Conservation (phyloP, 2,888 invertebrate genomes). For the Rhaphigaster nebulosa region DNA sequence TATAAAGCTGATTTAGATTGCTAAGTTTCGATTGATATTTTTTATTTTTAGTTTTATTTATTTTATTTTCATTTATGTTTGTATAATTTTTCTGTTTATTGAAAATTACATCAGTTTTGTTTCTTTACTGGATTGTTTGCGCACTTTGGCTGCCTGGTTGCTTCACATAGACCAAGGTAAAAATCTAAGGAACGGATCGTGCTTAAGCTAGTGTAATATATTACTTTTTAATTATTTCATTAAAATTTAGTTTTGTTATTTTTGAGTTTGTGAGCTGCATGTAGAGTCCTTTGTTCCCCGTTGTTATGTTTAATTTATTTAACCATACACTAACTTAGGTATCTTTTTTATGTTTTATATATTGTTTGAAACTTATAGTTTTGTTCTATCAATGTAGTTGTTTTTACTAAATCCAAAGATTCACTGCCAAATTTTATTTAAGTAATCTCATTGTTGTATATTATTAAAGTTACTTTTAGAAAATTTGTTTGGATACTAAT, state of each 20-base stretch:
- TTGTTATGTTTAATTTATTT: neutral
- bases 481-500: neutral
- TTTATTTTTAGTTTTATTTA: slow-evolving; percentile 4
- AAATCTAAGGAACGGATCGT: slow-evolving; percentile 27
- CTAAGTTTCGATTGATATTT: neutral
- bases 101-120: slow-evolving; percentile 42
- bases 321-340: neutral
- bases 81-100: neutral
- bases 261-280: slow-evolving; percentile 17
- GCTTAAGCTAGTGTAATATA: slow-evolving; percentile 25
- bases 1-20: neutral
- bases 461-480: neutral
- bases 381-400: neutral
- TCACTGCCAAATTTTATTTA: neutral
- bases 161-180: slow-evolving; percentile 59
- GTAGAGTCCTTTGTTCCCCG: neutral
- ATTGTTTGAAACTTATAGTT: neutral
- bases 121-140: slow-evolving; percentile 53
- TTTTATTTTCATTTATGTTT: slow-evolving; percentile 11
- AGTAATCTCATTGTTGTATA: neutral
- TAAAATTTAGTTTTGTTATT: slow-evolving; percentile 10
- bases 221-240: neutral
- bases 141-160: slow-evolving; percentile 53
- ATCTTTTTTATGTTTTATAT: neutral
- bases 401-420: neutral